Conservation (phyloP, 2,797 vertebrate genomes). For the Ataeniobius toweri region DNA sequence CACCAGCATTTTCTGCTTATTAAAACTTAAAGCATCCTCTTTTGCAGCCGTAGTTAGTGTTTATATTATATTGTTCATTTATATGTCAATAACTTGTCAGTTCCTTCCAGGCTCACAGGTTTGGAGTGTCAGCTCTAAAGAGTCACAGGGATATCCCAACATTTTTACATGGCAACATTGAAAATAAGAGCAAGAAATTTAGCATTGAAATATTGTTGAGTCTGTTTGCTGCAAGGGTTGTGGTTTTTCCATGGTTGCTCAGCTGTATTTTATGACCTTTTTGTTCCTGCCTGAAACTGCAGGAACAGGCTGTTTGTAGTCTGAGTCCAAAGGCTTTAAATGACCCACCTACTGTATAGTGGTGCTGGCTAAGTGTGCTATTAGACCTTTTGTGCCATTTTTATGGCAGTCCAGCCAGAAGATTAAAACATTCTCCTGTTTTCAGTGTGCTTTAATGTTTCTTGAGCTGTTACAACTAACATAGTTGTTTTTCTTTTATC, state of each 20-base stretch:
- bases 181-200: background rate
- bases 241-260: constrained; percentile 6
- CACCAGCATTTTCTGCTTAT: background rate
- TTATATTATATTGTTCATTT: background rate
- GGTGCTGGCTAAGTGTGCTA: background rate
- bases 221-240: constrained; percentile 1
- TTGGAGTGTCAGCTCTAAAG: background rate
- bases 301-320: constrained; percentile 12
- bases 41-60: background rate
- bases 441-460: background rate
- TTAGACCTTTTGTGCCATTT: constrained; percentile 4
- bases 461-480: background rate
- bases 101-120: constrained; percentile 1
- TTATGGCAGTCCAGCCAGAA: background rate
- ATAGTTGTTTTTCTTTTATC: constrained; percentile 10
- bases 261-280: constrained; percentile 34
- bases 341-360: constrained; percentile 19
- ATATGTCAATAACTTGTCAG: background rate
- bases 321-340: constrained; percentile 16
- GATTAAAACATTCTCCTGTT: background rate
- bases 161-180: background rate
- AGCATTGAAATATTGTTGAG: background rate
- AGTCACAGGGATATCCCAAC: background rate
- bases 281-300: constrained; percentile 12
- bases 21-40: background rate